Base-by-base conservation (phyloP, 2,797 vertebrate species). In the Schizopygopsis pylzovi region DNA sequence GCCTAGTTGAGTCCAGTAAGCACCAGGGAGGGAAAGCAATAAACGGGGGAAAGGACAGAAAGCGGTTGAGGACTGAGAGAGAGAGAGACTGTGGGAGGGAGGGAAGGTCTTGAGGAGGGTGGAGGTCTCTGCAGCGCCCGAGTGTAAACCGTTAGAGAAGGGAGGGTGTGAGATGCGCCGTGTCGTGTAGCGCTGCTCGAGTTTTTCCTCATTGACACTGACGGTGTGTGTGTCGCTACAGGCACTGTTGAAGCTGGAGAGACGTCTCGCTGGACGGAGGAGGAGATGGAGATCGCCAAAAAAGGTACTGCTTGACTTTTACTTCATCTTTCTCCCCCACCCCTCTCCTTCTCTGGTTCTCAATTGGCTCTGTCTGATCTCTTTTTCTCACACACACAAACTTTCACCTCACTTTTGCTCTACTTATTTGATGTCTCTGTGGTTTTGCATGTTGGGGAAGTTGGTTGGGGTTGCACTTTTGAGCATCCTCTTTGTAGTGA, bases 201-300 rank as follows among this genome's bases (percentile, higher is more conserved):
- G 89, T 52, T 88, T 90, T 90, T 85, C 88, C 88, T 89, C 93
- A 93, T 90, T 91, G 89, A 88, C 92, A 86, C 91, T 94, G 92
- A 93, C 93, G 11, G 54, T 71, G 68, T 85, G 68, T 85, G 72
- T 87, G 59, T 81, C 20, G 33, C 94, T 96, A 95, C 95, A 96
- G 97, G 96, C 93, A 93, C 96, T 83, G 90, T 96, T 85, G 98
- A 99, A 93, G 96, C 97, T 83, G 98, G 98, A 91, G 98, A 99
- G 94, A 99, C 98, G 90, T 99, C 98, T 91, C 97, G 98, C 93
- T 99, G 98, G 98, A 99, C 98, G 89, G 98, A 99, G 95, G 98
- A 99, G 95, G 98, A 99, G 95, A 99, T 99, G 98, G 98, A 99
- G 95, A 96, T 99, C 65, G 98, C 98, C 93, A 99, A 99, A 95